These are phyloP conservation scores for Lerema accius DNA, from an alignment of 1,140 invertebrate genomes.

Conservation along the genomic window DNA sequence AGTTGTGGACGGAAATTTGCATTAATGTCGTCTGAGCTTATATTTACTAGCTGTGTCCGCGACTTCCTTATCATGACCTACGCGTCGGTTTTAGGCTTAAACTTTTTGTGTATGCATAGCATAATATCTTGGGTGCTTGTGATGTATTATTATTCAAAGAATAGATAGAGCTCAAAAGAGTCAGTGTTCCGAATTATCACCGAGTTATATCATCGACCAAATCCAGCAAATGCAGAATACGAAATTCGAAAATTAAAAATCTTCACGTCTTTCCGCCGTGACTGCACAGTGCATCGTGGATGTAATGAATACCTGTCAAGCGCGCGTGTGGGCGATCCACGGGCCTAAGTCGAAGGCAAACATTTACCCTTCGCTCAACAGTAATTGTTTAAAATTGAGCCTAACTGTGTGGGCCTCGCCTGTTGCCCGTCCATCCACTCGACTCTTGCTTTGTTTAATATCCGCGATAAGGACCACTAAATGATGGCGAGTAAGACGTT, in stretches of 20 bases:
- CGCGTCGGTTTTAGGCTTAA: neutral
- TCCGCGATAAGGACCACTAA: slow-evolving; percentile 57
- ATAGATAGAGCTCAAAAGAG: too few relatives aligned
- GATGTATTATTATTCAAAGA: too few relatives aligned
- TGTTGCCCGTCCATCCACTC: slow-evolving; percentile 59
- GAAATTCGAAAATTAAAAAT: slow-evolving; percentile 64
- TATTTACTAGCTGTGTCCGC: slow-evolving; percentile 5
- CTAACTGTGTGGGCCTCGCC: slow-evolving; percentile 77
- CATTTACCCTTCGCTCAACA: slow-evolving; percentile 78
- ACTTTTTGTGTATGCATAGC: too few relatives aligned
- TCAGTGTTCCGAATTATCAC: too few relatives aligned
- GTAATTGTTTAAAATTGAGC: slow-evolving; percentile 81
- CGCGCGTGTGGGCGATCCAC: slow-evolving; percentile 74
- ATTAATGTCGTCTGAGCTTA: slow-evolving; percentile 27
- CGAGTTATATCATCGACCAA: neutral
- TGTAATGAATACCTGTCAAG: slow-evolving; percentile 79
- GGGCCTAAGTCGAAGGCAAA: slow-evolving; percentile 75
- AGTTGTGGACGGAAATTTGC: slow-evolving; percentile 53
- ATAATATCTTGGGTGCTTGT: too few relatives aligned
- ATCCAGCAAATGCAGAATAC: slow-evolving; percentile 42
- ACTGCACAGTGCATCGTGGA: slow-evolving; percentile 61
- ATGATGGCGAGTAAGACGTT: slow-evolving; percentile 40
- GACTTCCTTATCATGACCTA: neutral
- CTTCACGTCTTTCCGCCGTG: slow-evolving; percentile 43
- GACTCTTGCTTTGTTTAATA: slow-evolving; percentile 60